phyloP scores from a whole-genome alignment of 2,113 vertebrate species.

The Microcebus ravelobensis region DNA sequence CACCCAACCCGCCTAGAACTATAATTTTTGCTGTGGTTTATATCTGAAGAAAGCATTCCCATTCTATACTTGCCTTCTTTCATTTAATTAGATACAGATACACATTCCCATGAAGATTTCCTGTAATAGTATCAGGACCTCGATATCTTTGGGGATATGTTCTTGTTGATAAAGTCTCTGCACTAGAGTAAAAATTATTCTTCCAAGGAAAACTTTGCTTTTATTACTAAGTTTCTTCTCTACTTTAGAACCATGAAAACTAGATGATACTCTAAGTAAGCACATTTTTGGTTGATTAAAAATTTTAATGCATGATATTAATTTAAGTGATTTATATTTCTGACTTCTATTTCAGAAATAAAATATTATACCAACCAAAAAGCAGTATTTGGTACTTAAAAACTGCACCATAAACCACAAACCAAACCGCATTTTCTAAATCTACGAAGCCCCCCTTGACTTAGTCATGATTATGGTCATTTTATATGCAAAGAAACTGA shows the following conservation, averaged over 20 bases:
- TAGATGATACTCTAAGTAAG: not conserved
- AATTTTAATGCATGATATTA: not conserved
- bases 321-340: not conserved
- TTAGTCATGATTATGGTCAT: not conserved
- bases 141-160: not conserved
- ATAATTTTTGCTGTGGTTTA: not conserved
- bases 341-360: slow-evolving; percentile 10
- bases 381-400: not conserved
- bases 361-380: not conserved
- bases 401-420: slow-evolving; percentile 4
- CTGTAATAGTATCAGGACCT: not conserved
- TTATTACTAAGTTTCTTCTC: slow-evolving; percentile 19
- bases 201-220: slow-evolving; percentile 31
- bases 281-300: not conserved
- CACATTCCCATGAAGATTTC: not conserved
- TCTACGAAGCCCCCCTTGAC: not conserved
- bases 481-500: slow-evolving; percentile 1
- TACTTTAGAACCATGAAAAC: not conserved
- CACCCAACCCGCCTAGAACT: not conserved
- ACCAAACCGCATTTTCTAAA: not conserved
- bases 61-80: not conserved
- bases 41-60: slow-evolving; percentile 25
- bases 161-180: slow-evolving; percentile 21
- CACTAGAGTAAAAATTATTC: slow-evolving; percentile 22
- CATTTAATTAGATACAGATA: not conserved